A percentile compares a stretch with the other conserved stretches of the same genome.
These are phyloP conservation scores for Plutella xylostella DNA, from an alignment of 2,888 invertebrate genomes.

Conservation along the genomic window DNA sequence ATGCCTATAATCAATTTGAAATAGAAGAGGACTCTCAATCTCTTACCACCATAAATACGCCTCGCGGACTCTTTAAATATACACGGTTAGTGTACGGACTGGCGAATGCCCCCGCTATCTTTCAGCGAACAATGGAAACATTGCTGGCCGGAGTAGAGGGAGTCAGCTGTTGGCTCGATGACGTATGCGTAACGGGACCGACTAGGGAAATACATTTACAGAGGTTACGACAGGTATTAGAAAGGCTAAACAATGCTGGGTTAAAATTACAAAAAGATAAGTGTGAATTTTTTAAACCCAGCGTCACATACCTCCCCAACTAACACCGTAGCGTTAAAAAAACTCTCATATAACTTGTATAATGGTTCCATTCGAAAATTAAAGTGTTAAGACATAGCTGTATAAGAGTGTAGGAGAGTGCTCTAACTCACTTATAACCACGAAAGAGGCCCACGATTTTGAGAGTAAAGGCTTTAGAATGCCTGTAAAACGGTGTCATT, in stretches of 20 bases:
- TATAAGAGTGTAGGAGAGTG: too few relatives aligned
- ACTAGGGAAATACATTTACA: slow-evolving; percentile 10
- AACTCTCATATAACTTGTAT: too few relatives aligned
- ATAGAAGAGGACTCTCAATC: background rate
- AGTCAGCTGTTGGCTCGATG: slow-evolving; percentile 3
- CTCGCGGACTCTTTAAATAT: slow-evolving; percentile 18
- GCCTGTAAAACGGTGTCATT: too few relatives aligned
- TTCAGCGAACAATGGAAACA: background rate
- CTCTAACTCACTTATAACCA: too few relatives aligned
- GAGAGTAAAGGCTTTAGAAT: too few relatives aligned
- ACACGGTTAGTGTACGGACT: slow-evolving; percentile 18
- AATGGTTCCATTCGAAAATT: too few relatives aligned
- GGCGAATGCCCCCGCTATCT: background rate
- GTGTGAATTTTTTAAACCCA: slow-evolving; percentile 14
- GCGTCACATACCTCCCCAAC: slow-evolving; percentile 13
- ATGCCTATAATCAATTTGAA: background rate
- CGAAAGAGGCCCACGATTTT: too few relatives aligned
- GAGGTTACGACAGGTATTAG: slow-evolving; percentile 10
- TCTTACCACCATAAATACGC: slow-evolving; percentile 16
- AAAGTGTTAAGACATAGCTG: too few relatives aligned
- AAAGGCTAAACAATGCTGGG: slow-evolving; percentile 11
- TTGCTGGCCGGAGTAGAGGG: slow-evolving; percentile 1
- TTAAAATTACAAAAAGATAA: slow-evolving; percentile 15
- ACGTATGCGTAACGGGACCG: slow-evolving; percentile 16
- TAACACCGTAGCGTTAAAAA: too few relatives aligned